Base-by-base conservation (phyloP, 2,797 vertebrate genomes). In the Gephyroberyx darwinii region DNA sequence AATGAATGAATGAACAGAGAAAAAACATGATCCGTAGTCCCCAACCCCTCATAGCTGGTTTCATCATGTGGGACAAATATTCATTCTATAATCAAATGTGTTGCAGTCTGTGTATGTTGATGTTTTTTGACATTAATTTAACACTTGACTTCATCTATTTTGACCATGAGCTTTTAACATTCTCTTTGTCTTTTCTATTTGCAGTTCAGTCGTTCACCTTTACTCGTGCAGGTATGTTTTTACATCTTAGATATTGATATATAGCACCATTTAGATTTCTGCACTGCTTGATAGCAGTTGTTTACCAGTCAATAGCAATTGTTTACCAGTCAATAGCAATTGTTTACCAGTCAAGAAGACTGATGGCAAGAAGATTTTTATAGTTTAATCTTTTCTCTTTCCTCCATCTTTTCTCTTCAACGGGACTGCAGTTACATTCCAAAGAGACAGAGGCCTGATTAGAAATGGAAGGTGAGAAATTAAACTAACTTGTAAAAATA, bases 371-470 rank as follows among this genome's bases (percentile, higher is more conserved):
- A 41, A 41, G 48, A 51, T 69, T 57, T 35, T 56, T 58, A 35
- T 33, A n/a, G 50, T 59, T 64, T 17, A 69, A 45, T 47, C 41
- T 55, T 65, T 56, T 67, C 45, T 67, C 17, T 75, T 6, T 71
- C 51, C 8, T 57, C 48, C 31, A 30, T 66, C 63, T 5, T 74
- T 81, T 61, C 53, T 63, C 59, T 31, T 13, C 54, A 58, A 89
- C 55, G 47, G 65, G 39, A 47, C 72, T 22, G 7, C 81, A 96
- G 97, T 98, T 61, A 98, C 96, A 66, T 98, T 98, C 93, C 97
- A 98, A 92, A 95, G 96, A 86, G 97, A 98, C 90, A 93, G 96
- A 93, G 96, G 96, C 92, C 92, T 98, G 91, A 96, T 98, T 95
- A 94, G 95, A 93, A 97, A 97, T 83, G 96, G 96, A 95, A 98